Base-by-base conservation (phyloP, 2,797 vertebrate genomes). In the Hippopotamyrus pictus region DNA sequence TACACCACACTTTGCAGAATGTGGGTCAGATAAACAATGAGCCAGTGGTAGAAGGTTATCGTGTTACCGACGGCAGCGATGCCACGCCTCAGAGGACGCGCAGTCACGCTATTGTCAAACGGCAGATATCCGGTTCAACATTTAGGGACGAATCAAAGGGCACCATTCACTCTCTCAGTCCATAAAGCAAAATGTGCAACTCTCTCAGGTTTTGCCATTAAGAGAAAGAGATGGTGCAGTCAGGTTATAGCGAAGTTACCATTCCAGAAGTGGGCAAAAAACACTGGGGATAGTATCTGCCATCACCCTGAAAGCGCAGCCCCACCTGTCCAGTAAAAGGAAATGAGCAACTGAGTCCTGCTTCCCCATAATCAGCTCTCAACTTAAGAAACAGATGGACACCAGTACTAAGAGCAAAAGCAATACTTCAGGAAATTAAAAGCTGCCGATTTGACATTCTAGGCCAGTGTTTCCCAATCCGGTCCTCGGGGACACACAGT, bases 281-380 rank as follows among this genome's bases (percentile, higher is more conserved):
- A 91, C 95, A 97, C 92, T 93, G 94, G 6, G 92, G 94, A 89
- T 95, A 95, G 93, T 91, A 79, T 83, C 59, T 91, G 2, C 33
- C 89, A 57, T 88, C 89, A 46, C 86, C 91, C 86, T 91, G 92
- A 93, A 65, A 89, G 79, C 48, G n/a, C 1, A 73, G 65, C 25
- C 91, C 73, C 90, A 88, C 90, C 94, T 95, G 93, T 89, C 46
- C 89, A 88, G 90, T 76, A 76, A 59, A 82, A 79, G 54, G 44
- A 65, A 54, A 87, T 41, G 14, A 87, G 37, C 33, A 83, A 44
- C 14, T 79, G 65, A 89, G 57, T 37, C 50, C n/a, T 37, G n/a
- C 48, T 17, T 19, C 57, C 51, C 33, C 33, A 87, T 37, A 57
- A 44, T 44, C 37, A 46, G 69, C 41, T n/a, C 17, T n/a, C 76